Percentiles rank a stretch among this genome's conserved stretches.
phyloP scores from a whole-genome alignment of 2,888 invertebrate genomes.

The Ceramica pisi region DNA sequence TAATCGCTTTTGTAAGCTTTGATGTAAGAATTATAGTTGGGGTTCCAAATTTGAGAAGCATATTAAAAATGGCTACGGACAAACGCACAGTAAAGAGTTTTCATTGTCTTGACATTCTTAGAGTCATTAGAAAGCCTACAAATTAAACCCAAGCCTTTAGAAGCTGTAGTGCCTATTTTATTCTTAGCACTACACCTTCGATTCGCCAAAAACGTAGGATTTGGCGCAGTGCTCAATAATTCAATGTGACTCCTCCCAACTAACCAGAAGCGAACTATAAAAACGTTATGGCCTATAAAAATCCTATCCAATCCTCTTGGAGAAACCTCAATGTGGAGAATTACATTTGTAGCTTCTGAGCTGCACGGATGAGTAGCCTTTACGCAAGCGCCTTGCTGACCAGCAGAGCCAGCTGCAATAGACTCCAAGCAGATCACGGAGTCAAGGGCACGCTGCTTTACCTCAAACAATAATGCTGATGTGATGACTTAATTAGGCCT shows the following conservation, averaged over 20 bases:
- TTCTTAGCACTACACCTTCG: slow-evolving; percentile 16
- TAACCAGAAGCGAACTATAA: slow-evolving; percentile 53
- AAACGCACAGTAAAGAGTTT: too few relatives aligned
- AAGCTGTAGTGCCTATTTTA: too few relatives aligned
- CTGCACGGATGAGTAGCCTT: neutral
- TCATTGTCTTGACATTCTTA: too few relatives aligned
- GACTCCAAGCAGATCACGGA: neutral
- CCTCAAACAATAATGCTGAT: too few relatives aligned
- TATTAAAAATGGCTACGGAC: too few relatives aligned
- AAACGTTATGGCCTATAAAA: slow-evolving; percentile 56
- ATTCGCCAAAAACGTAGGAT: slow-evolving; percentile 19
- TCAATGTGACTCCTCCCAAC: slow-evolving; percentile 30
- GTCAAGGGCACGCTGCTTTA: too few relatives aligned
- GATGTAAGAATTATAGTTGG: too few relatives aligned
- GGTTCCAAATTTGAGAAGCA: too few relatives aligned
- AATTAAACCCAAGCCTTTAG: too few relatives aligned
- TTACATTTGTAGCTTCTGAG: neutral
- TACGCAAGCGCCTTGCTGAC: slow-evolving; percentile 24
- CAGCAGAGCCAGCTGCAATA: neutral
- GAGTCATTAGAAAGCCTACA: too few relatives aligned
- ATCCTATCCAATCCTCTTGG: slow-evolving; percentile 40
- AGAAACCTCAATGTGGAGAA: slow-evolving; percentile 38
- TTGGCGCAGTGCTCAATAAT: slow-evolving; percentile 57
- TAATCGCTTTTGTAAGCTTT: too few relatives aligned
- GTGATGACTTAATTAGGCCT: too few relatives aligned